These are phyloP conservation scores for Iguana delicatissima DNA, from an alignment of 2,797 vertebrate species.

Conservation along the genomic window DNA sequence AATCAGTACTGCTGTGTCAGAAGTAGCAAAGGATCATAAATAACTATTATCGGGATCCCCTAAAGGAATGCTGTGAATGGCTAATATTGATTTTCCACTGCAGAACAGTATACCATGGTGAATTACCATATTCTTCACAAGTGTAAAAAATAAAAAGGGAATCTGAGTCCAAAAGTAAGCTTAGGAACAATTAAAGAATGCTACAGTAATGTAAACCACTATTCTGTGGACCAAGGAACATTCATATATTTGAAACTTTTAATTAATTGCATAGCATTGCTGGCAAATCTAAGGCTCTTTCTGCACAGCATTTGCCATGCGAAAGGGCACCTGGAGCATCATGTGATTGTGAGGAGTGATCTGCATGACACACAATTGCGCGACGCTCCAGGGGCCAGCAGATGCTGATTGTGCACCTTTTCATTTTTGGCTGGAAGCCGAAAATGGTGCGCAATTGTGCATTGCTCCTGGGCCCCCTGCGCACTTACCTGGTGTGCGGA, in stretches of 20 bases:
- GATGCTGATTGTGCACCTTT: no score
- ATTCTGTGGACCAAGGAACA: background rate
- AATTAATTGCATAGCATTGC: background rate
- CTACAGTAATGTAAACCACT: background rate
- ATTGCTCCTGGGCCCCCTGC: no score
- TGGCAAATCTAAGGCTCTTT: background rate
- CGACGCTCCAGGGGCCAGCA: no score
- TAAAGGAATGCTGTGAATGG: constrained; percentile 34
- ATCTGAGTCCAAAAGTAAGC: constrained; percentile 37
- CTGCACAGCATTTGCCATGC: no score
- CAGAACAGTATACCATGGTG: constrained; percentile 35
- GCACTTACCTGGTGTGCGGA: no score
- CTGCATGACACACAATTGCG: no score
- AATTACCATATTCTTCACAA: constrained; percentile 41
- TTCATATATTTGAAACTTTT: constrained; percentile 4
- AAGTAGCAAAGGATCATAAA: constrained; percentile 60
- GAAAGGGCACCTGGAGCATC: no score
- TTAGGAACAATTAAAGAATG: constrained; percentile 24
- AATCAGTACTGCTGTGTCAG: constrained; percentile 50
- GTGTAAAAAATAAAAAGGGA: constrained; percentile 35
- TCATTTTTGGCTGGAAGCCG: no score
- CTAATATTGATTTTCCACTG: constrained; percentile 51
- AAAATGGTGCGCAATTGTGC: no score
- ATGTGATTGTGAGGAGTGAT: no score
- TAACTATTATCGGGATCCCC: constrained; percentile 46